Percentiles rank a stretch among this genome's conserved stretches.
These are phyloP conservation scores for Phylloscopus trochilus DNA, from an alignment of 2,113 vertebrate species.

Conservation along the genomic window DNA sequence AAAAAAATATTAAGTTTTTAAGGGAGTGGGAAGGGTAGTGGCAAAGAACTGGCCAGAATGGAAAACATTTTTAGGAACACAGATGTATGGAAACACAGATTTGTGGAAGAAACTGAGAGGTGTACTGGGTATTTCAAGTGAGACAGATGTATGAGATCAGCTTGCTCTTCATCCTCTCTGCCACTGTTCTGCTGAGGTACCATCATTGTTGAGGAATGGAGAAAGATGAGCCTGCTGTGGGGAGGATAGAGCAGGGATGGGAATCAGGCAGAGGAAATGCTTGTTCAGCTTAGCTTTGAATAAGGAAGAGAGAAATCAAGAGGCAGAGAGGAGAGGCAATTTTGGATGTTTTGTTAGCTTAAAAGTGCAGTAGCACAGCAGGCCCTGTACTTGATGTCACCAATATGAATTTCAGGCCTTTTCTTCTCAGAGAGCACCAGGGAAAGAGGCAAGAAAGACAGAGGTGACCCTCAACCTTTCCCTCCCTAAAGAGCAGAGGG, in stretches of 20 bases:
- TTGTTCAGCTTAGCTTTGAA: background rate
- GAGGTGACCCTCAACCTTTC: conserved; percentile 30
- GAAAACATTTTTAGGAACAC: background rate
- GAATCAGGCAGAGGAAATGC: background rate
- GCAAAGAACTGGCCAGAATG: background rate
- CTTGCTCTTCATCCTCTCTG: background rate
- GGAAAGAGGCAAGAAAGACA: conserved; percentile 30
- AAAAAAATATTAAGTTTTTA: background rate
- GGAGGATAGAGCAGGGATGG: background rate
- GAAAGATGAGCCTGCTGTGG: background rate
- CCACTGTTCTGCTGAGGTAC: background rate
- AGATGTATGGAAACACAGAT: background rate
- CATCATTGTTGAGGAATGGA: accelerated
- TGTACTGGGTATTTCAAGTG: background rate
- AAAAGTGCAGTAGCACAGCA: background rate
- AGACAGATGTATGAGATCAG: background rate
- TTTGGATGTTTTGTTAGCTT: background rate
- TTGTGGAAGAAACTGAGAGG: background rate
- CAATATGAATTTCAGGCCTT: background rate
- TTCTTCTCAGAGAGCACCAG: conserved; percentile 4
- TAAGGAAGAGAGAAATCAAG: background rate
- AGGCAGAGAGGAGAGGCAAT: background rate
- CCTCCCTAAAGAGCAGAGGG: conserved; percentile 16
- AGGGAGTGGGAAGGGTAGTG: background rate
- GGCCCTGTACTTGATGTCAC: background rate